Base-by-base conservation (phyloP, 2,888 invertebrate species). In the Apotomis turbidana region DNA sequence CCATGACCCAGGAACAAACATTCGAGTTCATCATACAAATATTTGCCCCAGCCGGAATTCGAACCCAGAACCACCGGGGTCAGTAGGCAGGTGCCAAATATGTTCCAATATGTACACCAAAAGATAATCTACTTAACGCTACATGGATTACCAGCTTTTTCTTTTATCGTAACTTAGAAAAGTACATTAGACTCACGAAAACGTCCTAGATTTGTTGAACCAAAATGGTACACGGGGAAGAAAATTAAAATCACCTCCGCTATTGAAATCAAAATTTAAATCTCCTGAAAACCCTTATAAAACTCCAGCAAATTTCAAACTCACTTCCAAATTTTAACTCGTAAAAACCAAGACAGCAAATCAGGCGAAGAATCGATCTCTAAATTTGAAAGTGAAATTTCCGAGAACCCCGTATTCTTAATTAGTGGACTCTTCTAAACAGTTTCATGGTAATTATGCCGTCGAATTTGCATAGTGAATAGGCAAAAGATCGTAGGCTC, bases 381-480 rank as follows among this genome's bases (percentile, higher is more conserved):
- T 70, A 71, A 87, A 89, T 90, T 89, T 90, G 89, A 85, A 89
- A 89, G 87, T 87, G 81, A 86, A 90, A 89, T 90, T 84, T 68
- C 51, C 80, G 74, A 79, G 77, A 71, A 84, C 84, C 77, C 78
- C 82, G 81, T 81, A 85, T 86, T 84, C 87, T 85, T 88, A 89
- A 90, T 90, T 88, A 87, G 67, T 57, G 51, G 84, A 83, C 85
- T 85, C 85, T 83, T 84, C 84, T 83, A 86, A 87, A 86, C 88
- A 85, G 84, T 86, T 83, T 78, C 80, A 81, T 81, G 83, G 86
- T 86, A 85, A 90, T 88, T 87, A 83, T 82, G 81, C 85, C 79
- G 79, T 80, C 76, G 74, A 81, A 89, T 90, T 90, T 89, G 86
- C 89, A 89, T 89, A 83, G 80, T 78, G 78, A 62, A 62, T 67